phyloP scores from a whole-genome alignment of 1,140 invertebrate genomes.

The Phthorimaea operculella region DNA sequence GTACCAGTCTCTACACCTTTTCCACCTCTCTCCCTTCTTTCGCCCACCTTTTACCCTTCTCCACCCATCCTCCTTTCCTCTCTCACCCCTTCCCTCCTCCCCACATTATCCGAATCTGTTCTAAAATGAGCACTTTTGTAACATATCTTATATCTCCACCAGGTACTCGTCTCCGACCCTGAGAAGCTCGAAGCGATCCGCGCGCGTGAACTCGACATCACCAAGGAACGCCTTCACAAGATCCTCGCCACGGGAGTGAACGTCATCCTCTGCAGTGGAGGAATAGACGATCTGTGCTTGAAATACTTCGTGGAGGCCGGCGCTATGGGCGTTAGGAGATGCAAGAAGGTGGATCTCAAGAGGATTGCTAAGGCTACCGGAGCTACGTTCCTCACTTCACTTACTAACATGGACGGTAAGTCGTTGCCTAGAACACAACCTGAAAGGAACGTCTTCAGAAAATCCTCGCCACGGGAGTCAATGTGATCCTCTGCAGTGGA shows the following conservation, averaged over 20 bases:
- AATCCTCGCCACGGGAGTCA: conserved; percentile 93
- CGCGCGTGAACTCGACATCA: conserved; percentile 95
- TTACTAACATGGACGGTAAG: conserved; percentile 92
- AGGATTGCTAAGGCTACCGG: conserved; percentile 99
- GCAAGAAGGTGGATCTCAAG: conserved; percentile 96
- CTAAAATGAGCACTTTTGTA: no score
- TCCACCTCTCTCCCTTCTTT: no score
- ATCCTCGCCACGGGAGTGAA: conserved; percentile 95
- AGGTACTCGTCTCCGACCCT: no score
- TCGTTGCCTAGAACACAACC: background rate
- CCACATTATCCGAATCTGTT: no score
- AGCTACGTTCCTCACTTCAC: conserved; percentile 90
- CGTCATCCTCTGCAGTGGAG: conserved; percentile 95
- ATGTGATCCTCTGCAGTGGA: conserved; percentile 94
- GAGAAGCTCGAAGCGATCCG: conserved; percentile 74
- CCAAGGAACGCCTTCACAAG: conserved; percentile 97
- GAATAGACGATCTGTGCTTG: conserved; percentile 98
- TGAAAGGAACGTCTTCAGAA: conserved; percentile 82
- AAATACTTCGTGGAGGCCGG: conserved; percentile 99
- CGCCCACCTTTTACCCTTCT: no score
- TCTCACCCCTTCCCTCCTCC: no score
- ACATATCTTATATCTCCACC: no score
- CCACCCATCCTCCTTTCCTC: no score
- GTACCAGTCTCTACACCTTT: no score
- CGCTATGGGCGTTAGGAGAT: conserved; percentile 96